Conservation (phyloP, 2,888 invertebrate species). For the Chloromyia formosa region DNA sequence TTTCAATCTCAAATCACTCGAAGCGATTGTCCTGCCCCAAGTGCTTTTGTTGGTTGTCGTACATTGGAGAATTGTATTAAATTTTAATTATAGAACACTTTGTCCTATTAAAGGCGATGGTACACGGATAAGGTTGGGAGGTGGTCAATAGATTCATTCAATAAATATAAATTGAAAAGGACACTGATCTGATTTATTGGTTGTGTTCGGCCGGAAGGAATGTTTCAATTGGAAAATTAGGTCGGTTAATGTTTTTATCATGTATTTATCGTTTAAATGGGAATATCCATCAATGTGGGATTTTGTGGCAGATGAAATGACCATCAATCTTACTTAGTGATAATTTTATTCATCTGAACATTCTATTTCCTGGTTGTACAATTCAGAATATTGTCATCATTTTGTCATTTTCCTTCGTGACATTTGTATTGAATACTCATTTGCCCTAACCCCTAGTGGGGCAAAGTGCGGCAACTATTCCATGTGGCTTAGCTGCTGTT, state of each 20-base stretch:
- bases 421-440: no score
- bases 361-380: no score
- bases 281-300: background rate
- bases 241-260: background rate
- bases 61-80: constrained; percentile 35
- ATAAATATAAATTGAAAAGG: background rate
- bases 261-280: background rate
- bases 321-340: background rate
- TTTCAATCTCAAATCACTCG: constrained; percentile 50
- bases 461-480: no score
- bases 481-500: no score
- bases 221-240: background rate
- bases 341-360: background rate
- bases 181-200: constrained; percentile 1
- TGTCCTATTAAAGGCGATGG: constrained; percentile 26
- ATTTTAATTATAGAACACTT: constrained; percentile 38
- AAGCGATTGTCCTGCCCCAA: constrained; percentile 44
- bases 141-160: background rate
- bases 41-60: constrained; percentile 31
- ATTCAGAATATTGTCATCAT: no score
- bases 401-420: no score
- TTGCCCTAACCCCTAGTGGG: no score
- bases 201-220: background rate
- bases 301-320: background rate
- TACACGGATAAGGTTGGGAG: background rate